A percentile compares a stretch with the other conserved stretches of the same genome.
Evolutionary conservation across 1,140 invertebrate genomes (phyloP).

Genomic region (Diabrotica undecimpunctata): DNA sequence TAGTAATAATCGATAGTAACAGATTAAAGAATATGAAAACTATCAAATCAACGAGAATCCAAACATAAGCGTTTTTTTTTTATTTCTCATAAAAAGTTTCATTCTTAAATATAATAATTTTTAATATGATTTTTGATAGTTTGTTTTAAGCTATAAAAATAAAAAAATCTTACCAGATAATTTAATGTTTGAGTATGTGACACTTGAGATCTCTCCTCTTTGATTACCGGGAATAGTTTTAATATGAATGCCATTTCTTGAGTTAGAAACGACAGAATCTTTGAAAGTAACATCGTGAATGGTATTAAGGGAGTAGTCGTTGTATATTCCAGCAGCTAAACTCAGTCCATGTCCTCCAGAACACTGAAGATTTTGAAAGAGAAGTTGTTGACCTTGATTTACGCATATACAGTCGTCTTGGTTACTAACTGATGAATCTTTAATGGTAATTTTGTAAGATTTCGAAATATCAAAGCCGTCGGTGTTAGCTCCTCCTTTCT

Average conservation of each 20-base stretch:
- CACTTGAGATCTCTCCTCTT: slow-evolving; percentile 15
- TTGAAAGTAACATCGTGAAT: slow-evolving; percentile 22
- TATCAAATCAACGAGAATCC: no score
- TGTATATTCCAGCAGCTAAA: slow-evolving; percentile 21
- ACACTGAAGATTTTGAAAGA: slow-evolving; percentile 22
- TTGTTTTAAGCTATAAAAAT: no score
- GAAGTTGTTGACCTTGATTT: slow-evolving; percentile 22
- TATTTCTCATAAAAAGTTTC: no score
- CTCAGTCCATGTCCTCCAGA: slow-evolving; percentile 26
- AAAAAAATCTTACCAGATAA: slow-evolving; percentile 18
- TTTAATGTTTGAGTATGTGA: slow-evolving; percentile 26
- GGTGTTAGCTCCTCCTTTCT: slow-evolving; percentile 17
- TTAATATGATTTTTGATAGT: no score
- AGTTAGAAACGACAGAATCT: slow-evolving; percentile 20
- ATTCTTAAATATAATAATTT: no score
- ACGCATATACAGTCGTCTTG: slow-evolving; percentile 28
- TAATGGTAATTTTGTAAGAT: slow-evolving; percentile 14
- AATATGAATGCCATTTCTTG: slow-evolving; percentile 24
- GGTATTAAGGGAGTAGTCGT: slow-evolving; percentile 15
- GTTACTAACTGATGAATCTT: slow-evolving; percentile 22
- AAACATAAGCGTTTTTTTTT: no score
- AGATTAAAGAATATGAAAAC: no score
- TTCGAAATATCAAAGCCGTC: slow-evolving; percentile 28
- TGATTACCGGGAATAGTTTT: slow-evolving; percentile 25
- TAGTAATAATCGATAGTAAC: no score